These are phyloP conservation scores for Malurus splendens DNA, from an alignment of 2,797 vertebrate species.

Conservation along the genomic window DNA sequence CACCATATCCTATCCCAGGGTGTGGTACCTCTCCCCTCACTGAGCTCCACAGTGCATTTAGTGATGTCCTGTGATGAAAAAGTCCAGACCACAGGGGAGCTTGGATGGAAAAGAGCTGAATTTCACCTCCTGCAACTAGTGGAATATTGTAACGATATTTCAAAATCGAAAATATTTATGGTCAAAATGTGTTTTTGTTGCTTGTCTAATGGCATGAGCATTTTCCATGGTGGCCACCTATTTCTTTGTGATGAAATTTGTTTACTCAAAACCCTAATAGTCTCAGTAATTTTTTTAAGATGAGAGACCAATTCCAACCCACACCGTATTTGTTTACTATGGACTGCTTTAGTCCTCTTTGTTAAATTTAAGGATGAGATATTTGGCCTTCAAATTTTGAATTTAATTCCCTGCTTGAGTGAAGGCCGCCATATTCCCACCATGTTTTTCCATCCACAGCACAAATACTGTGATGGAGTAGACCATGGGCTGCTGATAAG, in stretches of 20 bases:
- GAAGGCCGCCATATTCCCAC: neutral
- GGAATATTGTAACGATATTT: neutral
- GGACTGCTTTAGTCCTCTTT: neutral
- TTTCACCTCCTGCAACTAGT: neutral
- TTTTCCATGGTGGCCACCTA: neutral
- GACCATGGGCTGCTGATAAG: neutral
- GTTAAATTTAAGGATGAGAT: neutral
- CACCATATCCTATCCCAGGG: accelerated
- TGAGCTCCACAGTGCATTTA: neutral
- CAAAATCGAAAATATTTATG: conserved; percentile 42
- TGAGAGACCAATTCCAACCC: neutral
- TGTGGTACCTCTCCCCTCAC: neutral
- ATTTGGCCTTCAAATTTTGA: neutral
- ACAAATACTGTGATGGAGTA: neutral
- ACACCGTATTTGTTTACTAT: neutral
- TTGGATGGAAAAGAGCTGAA: neutral
- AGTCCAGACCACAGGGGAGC: neutral
- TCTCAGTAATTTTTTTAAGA: neutral
- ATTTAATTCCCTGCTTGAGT: neutral
- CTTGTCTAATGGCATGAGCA: neutral
- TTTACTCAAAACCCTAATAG: neutral
- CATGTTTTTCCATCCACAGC: neutral
- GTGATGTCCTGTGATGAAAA: neutral
- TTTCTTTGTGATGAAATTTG: neutral
- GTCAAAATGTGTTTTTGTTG: conserved; percentile 10